Evolutionary conservation across 2,797 vertebrate species (phyloP).

Genomic region (Rhynchotus rufescens): DNA sequence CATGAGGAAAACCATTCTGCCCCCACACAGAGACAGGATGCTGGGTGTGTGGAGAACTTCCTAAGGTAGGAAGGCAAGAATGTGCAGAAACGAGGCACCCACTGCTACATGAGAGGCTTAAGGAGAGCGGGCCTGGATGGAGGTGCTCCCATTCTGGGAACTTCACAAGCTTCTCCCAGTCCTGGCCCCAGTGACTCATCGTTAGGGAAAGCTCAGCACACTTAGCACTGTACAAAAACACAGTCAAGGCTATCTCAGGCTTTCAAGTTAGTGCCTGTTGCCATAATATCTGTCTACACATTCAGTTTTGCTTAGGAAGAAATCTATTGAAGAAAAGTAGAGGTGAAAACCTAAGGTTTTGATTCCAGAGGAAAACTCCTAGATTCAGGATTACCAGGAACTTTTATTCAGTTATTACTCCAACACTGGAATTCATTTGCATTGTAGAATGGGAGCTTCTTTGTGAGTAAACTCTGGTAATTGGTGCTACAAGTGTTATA

Average conservation of each 20-base stretch:
- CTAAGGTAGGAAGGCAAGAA: background rate
- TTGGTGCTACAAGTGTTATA: background rate
- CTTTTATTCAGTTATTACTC: background rate
- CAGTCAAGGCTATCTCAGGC: background rate
- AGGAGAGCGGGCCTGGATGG: background rate
- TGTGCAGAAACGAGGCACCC: background rate
- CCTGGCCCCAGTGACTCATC: background rate
- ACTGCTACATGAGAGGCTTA: background rate
- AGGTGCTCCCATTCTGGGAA: background rate
- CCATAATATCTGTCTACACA: background rate
- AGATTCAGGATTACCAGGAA: background rate
- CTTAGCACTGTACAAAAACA: background rate
- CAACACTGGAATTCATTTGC: background rate
- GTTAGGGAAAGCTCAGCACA: background rate
- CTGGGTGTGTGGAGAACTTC: background rate
- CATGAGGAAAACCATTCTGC: rapidly evolving
- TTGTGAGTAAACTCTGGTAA: slow-evolving; percentile 12
- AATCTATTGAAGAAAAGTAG: background rate
- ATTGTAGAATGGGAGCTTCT: background rate
- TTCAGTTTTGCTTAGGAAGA: background rate
- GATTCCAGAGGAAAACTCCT: background rate
- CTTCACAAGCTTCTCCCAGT: background rate
- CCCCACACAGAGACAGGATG: background rate
- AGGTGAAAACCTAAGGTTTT: background rate
- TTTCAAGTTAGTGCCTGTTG: background rate